phyloP scores from a whole-genome alignment of 2,888 invertebrate genomes.

The Epinotia brunnichana region DNA sequence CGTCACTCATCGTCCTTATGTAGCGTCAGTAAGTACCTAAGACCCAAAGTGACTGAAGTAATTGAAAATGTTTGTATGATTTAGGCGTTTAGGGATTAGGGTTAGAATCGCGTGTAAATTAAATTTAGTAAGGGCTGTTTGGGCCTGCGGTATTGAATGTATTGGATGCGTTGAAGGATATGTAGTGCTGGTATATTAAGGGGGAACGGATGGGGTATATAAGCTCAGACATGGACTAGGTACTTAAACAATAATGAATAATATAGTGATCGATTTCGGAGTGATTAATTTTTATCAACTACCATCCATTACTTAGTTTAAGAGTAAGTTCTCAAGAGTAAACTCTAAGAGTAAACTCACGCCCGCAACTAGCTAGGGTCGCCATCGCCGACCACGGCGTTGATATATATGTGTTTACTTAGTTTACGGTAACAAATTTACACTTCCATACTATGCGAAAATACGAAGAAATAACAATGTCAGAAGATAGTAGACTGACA shows the following conservation, averaged over 20 bases:
- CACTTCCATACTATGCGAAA: too few relatives aligned
- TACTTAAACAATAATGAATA: background rate
- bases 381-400: too few relatives aligned
- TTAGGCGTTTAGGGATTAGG: background rate
- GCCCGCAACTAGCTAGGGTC: too few relatives aligned
- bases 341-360: too few relatives aligned
- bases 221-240: background rate
- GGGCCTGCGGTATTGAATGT: background rate
- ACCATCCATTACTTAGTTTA: too few relatives aligned
- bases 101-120: background rate
- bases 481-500: too few relatives aligned
- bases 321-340: too few relatives aligned
- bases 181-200: background rate
- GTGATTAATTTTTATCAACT: background rate
- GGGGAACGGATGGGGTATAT: background rate
- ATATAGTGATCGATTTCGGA: background rate
- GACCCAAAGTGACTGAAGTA: background rate
- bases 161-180: background rate
- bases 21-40: conserved; percentile 13
- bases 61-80: background rate
- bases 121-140: background rate
- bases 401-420: too few relatives aligned
- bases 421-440: too few relatives aligned
- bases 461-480: too few relatives aligned
- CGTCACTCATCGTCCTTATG: conserved; percentile 39